Conservation (phyloP, 2,797 vertebrate species). For the Myiotriccus ornatus region DNA sequence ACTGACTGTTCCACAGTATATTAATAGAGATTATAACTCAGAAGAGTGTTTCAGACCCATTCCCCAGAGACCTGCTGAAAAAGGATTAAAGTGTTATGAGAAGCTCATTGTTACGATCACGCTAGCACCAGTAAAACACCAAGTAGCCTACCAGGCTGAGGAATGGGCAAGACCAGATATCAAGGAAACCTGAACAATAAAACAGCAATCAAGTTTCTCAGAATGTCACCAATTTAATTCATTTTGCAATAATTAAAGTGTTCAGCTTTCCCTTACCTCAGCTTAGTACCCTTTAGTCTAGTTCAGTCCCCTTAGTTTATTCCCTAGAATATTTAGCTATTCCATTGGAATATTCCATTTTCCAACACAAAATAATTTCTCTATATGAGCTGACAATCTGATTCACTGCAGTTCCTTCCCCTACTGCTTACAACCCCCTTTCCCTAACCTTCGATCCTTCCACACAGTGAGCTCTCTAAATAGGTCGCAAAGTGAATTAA, state of each 20-base stretch:
- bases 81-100: neutral
- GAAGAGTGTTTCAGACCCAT: neutral
- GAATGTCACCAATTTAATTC: neutral
- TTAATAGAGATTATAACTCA: neutral
- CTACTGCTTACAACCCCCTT: neutral
- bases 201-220: neutral
- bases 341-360: neutral
- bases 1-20: neutral
- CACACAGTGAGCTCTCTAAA: neutral
- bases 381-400: neutral
- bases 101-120: neutral
- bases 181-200: neutral
- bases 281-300: neutral
- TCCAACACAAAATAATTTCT: neutral
- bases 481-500: constrained; percentile 40
- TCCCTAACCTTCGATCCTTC: neutral
- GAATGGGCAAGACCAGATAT: neutral
- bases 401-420: neutral
- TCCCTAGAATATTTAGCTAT: neutral
- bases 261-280: neutral
- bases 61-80: neutral
- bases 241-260: neutral
- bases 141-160: neutral
- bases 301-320: neutral
- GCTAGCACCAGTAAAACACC: neutral